Evolutionary conservation across 2,888 invertebrate species (phyloP), one percentile per base, ranked within the genome.

Genomic region (Scaptomyza caliginosa): DNA sequence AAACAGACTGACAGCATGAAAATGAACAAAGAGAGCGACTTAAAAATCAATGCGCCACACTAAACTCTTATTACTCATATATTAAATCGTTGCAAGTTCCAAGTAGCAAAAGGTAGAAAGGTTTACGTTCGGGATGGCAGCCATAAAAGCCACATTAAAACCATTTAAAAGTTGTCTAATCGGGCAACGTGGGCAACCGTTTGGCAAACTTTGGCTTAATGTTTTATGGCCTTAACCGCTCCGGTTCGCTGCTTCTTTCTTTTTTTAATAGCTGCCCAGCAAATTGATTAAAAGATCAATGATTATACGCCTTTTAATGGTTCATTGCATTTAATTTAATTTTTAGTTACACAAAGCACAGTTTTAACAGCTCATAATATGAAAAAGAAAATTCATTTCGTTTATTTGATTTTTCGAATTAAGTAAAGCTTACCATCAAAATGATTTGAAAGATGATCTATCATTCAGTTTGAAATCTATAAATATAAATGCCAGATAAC

Each of bases 281-380:
- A 79, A 83, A 87, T 83, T 83, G 83, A 83, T 86, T 87, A 83
- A 83, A 83, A 83, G 83, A 83, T 83, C 83, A 83, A 81, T 85
- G 83, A 83, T 83, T 74, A 84, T 73, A 70, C 64, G 68, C 70
- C 65, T 66, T 81, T 82, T 81, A 86, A 81, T 81, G 81, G 77
- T 72, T 75, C 85, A 73, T 67, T 85, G 85, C 76, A 75, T 84
- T 86, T 77, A 64, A 85, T 86, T 82, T 85, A 52, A 67, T 83
- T 74, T 68, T 66, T 68, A 63, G 62, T 84, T 77, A 38, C 46
- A 16, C 11, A 40, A 39, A 36, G 50, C 51, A 50, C 36, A 17
- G 60, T 67, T 67, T 80, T 64, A 43, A 19, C 77, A 74, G 77
- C 43, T 73, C 62, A 52, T 74, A 52, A 32, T 32, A 32, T 6